These are phyloP conservation scores for Hexactinellida sp. DNA, from an alignment of 37 sponge, comb jelly and placozoan genomes.

Conservation along the genomic window DNA sequence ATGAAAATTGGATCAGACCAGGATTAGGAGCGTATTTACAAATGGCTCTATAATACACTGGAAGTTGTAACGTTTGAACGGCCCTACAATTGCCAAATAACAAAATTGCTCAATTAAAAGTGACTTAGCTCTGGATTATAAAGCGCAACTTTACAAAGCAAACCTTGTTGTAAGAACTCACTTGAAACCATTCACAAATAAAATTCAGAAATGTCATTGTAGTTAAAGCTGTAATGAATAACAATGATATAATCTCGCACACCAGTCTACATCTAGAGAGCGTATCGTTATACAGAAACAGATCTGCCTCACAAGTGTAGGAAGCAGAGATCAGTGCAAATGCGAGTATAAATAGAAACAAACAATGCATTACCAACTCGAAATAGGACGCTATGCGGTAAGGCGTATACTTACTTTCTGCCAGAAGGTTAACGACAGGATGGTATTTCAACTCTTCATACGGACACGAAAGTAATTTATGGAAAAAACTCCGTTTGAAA, in stretches of 20 bases:
- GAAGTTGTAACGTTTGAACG: too few species aligned
- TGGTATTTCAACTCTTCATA: background rate
- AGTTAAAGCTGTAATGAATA: background rate
- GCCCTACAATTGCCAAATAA: too few species aligned
- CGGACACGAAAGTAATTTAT: background rate
- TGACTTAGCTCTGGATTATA: too few species aligned
- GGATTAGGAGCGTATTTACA: too few species aligned
- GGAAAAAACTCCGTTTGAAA: background rate
- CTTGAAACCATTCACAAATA: background rate
- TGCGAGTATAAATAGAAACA: background rate
- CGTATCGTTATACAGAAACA: background rate
- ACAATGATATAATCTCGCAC: background rate
- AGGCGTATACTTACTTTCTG: background rate
- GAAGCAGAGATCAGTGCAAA: background rate
- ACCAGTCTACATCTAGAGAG: background rate
- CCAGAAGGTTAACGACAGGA: background rate
- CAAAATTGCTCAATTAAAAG: too few species aligned
- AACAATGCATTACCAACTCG: background rate
- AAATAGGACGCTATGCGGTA: background rate
- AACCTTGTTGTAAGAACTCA: too few species aligned
- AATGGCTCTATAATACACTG: too few species aligned
- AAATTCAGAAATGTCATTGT: background rate
- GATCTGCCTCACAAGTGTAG: background rate
- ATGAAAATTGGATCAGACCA: too few species aligned
- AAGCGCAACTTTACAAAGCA: too few species aligned